A percentile compares a stretch with the other conserved stretches of the same genome.
Evolutionary conservation across 1,140 invertebrate species (phyloP).

Genomic region (Sesamia nonagrioides): DNA sequence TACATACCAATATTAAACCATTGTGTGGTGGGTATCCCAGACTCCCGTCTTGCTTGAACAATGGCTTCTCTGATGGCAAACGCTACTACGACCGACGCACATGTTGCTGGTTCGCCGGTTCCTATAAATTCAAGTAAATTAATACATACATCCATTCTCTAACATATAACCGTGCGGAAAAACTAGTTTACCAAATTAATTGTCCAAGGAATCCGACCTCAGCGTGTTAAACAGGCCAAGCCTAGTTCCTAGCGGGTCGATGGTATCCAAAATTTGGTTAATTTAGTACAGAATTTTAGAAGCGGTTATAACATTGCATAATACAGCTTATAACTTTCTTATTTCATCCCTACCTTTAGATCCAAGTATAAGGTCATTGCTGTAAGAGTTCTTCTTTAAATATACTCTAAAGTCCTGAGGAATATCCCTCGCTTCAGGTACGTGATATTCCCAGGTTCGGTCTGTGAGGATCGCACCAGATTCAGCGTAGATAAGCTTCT

Average conservation of each 20-base stretch:
- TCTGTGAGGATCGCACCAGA: slow-evolving; percentile 91
- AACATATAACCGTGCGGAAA: too few relatives aligned
- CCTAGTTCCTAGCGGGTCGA: too few relatives aligned
- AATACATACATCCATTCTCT: too few relatives aligned
- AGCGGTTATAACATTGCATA: too few relatives aligned
- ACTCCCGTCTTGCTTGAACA: slow-evolving; percentile 88
- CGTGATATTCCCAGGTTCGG: slow-evolving; percentile 94
- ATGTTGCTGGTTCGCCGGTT: slow-evolving; percentile 93
- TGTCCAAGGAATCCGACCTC: too few relatives aligned
- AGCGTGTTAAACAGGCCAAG: too few relatives aligned
- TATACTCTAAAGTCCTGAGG: slow-evolving; percentile 93
- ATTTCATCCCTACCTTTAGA: slow-evolving; percentile 90
- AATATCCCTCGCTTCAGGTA: slow-evolving; percentile 93
- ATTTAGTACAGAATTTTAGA: too few relatives aligned
- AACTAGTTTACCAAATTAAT: too few relatives aligned
- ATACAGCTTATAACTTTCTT: background rate
- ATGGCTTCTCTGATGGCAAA: slow-evolving; percentile 93
- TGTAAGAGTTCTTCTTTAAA: slow-evolving; percentile 90
- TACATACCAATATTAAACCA: slow-evolving; percentile 83
- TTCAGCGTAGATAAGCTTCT: slow-evolving; percentile 90
- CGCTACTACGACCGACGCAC: slow-evolving; percentile 89
- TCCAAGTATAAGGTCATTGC: slow-evolving; percentile 90
- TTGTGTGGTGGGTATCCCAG: slow-evolving; percentile 73
- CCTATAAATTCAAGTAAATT: slow-evolving; percentile 83
- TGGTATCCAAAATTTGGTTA: too few relatives aligned